Conservation (phyloP, 2,888 invertebrate genomes). For the Pheosia tremula region DNA sequence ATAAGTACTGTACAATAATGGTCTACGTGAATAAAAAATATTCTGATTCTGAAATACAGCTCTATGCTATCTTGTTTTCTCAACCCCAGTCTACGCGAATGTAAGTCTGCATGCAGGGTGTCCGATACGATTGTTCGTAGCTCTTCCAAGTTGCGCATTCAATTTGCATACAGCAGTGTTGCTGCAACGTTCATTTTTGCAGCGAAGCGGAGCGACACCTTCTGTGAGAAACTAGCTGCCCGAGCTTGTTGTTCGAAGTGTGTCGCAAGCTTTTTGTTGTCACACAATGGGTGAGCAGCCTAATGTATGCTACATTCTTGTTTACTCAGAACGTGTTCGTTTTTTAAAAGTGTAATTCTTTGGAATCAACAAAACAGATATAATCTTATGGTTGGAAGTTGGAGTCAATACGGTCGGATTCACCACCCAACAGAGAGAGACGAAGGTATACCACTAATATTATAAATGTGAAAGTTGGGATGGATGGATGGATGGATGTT, state of each 20-base stretch:
- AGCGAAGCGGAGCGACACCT: constrained; percentile 52
- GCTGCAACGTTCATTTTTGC: constrained; percentile 69
- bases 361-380: too few species aligned
- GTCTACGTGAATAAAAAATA: too few species aligned
- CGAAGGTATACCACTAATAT: too few species aligned
- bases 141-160: constrained; percentile 71
- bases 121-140: constrained; percentile 68
- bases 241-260: constrained; percentile 32
- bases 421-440: too few species aligned
- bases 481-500: too few species aligned
- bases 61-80: too few species aligned
- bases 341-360: too few species aligned
- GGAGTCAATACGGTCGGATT: too few species aligned
- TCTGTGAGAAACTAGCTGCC: constrained; percentile 24
- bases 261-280: constrained; percentile 28
- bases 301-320: background rate
- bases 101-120: constrained; percentile 35
- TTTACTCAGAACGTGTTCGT: background rate
- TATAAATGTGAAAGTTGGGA: too few species aligned
- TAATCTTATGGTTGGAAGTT: too few species aligned
- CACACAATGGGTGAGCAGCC: constrained; percentile 2
- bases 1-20: too few species aligned
- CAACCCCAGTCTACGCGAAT: constrained; percentile 21
- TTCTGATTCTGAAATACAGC: too few species aligned
- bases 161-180: constrained; percentile 69